Evolutionary conservation across 1,140 invertebrate genomes (phyloP), one percentile per base, ranked within the genome.

Genomic region (Hirudo medicinalis): DNA sequence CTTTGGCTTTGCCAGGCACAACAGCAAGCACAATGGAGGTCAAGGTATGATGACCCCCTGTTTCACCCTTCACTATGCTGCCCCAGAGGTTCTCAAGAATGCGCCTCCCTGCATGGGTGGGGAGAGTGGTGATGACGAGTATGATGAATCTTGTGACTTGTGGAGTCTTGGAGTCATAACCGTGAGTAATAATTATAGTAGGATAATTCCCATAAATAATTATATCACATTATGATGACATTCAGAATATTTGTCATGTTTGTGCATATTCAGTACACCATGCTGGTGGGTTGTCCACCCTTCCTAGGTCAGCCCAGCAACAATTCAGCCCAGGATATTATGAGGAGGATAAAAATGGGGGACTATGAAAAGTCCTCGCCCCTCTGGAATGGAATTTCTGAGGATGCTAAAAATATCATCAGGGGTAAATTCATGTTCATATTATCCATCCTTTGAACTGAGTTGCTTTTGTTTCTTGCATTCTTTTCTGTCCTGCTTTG

Each of bases 141-240:
- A 95, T 81, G 89, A 91, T 77, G 88, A 93, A 79, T 89, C 87
- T 76, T 94, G 91, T 85, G 92, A 95, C 83, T 81, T 94, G 36
- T 96, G 92, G 92, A 92, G 90, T 80, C 81, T 94, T 0, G 92
- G 92, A 0, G 91, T 92, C 6, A 90, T 94, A 75, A 81, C 93
- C 82, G 87, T 87, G 77, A 83, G 80, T 80, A 57, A 57, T n/a
- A 57, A 57, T 57, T 4, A n/a, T 11, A n/a, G 0, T 22, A 15
- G 9, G 22, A 8, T 63, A 5, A 32, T 5, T 63, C 22, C 20
- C 2, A 63, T 25, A 25, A 63, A 63, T 63, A 63, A 22, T 11
- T 25, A 11, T 63, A n/a, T 25, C 2, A 25, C 15, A 22, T 63
- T 63, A 22, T 6, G 13, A n/a, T 9, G 5, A 29, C 2, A 76